These are phyloP conservation scores for Drosophila quadrilineata DNA, from an alignment of 1,140 invertebrate species.

Conservation along the genomic window DNA sequence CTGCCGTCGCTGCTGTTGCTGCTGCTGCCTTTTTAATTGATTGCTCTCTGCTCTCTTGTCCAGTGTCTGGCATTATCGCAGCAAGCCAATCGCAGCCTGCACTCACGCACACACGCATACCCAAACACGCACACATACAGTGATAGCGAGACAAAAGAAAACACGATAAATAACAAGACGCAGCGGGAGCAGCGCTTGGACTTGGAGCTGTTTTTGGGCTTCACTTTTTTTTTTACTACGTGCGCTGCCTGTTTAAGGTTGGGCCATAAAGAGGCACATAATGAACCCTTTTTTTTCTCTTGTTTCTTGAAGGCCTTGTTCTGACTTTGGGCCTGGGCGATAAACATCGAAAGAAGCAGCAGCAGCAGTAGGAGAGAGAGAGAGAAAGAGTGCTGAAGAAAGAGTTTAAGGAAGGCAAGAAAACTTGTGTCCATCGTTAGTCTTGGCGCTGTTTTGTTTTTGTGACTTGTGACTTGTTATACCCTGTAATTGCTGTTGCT, in stretches of 20 bases:
- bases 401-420: no score
- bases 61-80: conserved; percentile 71
- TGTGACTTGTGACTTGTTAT: background rate
- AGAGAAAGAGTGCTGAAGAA: no score
- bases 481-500: background rate
- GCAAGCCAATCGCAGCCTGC: conserved; percentile 61
- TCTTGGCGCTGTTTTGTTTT: conserved; percentile 25
- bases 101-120: conserved; percentile 39
- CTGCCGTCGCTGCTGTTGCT: conserved; percentile 31
- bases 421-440: conserved; percentile 57
- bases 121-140: conserved; percentile 22
- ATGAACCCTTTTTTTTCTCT: conserved; percentile 63
- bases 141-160: no score
- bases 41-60: conserved; percentile 54
- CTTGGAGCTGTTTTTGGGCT: no score
- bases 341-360: conserved; percentile 72
- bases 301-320: background rate
- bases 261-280: conserved; percentile 62
- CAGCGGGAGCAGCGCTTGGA: conserved; percentile 50
- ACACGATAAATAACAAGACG: conserved; percentile 67
- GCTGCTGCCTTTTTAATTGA: conserved; percentile 76
- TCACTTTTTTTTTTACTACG: no score
- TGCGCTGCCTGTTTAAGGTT: conserved; percentile 57
- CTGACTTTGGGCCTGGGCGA: conserved; percentile 48
- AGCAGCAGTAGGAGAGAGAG: no score